Evolutionary conservation across 1,140 invertebrate genomes (phyloP), one percentile per base, ranked within the genome.

Genomic region (Grapholita molesta): DNA sequence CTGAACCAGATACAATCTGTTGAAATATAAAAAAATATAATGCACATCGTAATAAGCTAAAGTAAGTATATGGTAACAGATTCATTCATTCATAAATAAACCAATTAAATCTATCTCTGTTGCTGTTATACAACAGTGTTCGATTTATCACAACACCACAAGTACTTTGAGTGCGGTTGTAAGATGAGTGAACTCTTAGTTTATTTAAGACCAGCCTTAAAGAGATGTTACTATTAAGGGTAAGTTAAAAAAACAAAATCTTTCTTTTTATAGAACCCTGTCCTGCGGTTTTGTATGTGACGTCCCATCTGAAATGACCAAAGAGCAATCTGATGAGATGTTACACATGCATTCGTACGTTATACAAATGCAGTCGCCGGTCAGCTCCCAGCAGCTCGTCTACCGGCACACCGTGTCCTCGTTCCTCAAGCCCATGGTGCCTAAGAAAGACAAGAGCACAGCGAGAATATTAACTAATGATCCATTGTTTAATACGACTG

Each of bases 211-310:
- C 33, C 12, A 12, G 11, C 33, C 12, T 35, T 12, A 35, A 35
- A 12, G 4, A 38, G 35, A 38, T 38, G 3, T 30, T 3, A 15
- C 15, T 38, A 38, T 38, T 15, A 38, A 38, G 35, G n/a, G n/a
- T 15, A 38, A 38, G 33, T 38, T 38, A 38, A 38, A 38, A 2
- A 38, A 38, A 38, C 6, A 64, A 68, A 55, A 23, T 64, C n/a
- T 70, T 8, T 55, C 67, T 66, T 67, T n/a, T 83, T 73, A 24
- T 77, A 92, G 88, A 23, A 35, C 93, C n/a, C 83, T 90, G 78
- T 90, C 93, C 15, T 94, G 93, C 73, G 94, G 94, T 23, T 94
- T 94, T 74, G 80, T 92, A 42, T 95, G 95, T 77, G 92, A 93
- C 33, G 74, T 93, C n/a, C 86, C 85, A 35, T 73, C 75, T 25